Base-by-base conservation (phyloP, 2,797 vertebrate genomes). In the Eutrigla gurnardus region DNA sequence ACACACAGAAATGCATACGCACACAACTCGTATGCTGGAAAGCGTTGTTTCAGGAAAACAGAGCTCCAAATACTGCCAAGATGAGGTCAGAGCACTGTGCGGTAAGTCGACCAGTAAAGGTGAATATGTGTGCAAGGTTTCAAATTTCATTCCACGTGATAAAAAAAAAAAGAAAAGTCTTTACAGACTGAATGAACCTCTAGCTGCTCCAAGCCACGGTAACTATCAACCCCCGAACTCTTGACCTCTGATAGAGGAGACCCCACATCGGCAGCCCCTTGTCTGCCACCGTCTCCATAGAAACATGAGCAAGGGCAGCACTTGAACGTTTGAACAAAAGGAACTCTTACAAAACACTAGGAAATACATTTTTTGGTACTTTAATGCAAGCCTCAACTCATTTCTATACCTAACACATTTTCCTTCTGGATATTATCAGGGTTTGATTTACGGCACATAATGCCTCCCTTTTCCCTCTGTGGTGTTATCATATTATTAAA, bases 401-500 rank as follows among this genome's bases (percentile, higher is more conserved):
- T 81, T 80, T 73, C 62, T 37, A 58, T 40, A 76, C 11, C 52
- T 35, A 52, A 78, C 75, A 77, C 70, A 47, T 82, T 54, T 62
- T 67, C 69, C 42, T 75, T 13, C 65, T 47, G 59, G 60, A 80
- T 80, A 62, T 73, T 71, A 81, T 78, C 63, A 40, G 61, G 40
- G 39, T 74, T 59, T 82, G 69, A 86, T 82, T 82, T 82, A 75
- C 52, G 64, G 52, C 55, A 49, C 63, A 70, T 72, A 78, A 78
- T 52, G 47, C 49, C 11, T 57, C 45, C 18, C 60, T 32, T 35
- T 73, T 88, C 61, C 80, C 67, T 68, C n/a, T 53, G 60, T 8
- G 54, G 54, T 60, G 54, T 73, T 80, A 80, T 81, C 70, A 63
- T 83, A 76, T 82, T 75, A 88, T 73, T 70, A 64, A 64, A 83